phyloP scores from a whole-genome alignment of 2,888 invertebrate species.

The Dicyrtomina minuta region DNA sequence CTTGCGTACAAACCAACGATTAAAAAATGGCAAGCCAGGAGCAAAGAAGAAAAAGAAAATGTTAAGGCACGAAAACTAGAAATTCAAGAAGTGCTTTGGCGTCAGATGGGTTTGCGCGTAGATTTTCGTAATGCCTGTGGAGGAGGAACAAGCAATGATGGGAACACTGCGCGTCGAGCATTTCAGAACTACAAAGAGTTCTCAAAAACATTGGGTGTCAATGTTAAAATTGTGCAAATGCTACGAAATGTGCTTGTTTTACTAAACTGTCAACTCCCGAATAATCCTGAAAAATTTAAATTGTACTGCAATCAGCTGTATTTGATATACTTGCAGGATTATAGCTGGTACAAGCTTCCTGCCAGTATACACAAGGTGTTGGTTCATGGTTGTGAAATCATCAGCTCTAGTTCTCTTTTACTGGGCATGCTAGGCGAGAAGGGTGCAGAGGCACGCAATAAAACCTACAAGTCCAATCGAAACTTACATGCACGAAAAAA shows the following conservation, averaged over 20 bases:
- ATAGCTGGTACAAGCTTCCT: conserved; percentile 29
- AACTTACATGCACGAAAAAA: conserved; percentile 31
- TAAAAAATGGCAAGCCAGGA: conserved; percentile 1
- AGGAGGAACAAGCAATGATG: conserved; percentile 33
- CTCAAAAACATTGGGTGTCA: conserved; percentile 22
- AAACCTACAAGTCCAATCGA: conserved; percentile 20
- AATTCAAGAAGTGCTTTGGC: conserved; percentile 16
- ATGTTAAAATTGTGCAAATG: conserved; percentile 16
- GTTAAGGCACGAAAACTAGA: conserved; percentile 9
- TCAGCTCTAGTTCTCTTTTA: conserved; percentile 8
- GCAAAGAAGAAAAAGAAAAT: not conserved
- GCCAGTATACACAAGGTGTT: conserved; percentile 34
- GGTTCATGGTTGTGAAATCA: conserved; percentile 29
- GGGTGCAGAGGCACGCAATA: conserved; percentile 30
- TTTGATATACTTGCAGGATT: conserved; percentile 16
- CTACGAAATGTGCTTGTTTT: conserved; percentile 23
- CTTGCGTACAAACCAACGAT: conserved; percentile 16
- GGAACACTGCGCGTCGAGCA: conserved; percentile 31
- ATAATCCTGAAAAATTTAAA: conserved; percentile 28
- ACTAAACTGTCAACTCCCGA: conserved; percentile 18
- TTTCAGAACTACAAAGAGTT: conserved; percentile 18
- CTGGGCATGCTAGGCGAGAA: conserved; percentile 37
- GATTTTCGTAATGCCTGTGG: conserved; percentile 23
- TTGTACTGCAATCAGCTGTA: conserved; percentile 1
- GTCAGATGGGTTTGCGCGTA: conserved; percentile 15